Conservation (phyloP, 2,888 invertebrate genomes). For the Acanthococcus lagerstroemiae region DNA sequence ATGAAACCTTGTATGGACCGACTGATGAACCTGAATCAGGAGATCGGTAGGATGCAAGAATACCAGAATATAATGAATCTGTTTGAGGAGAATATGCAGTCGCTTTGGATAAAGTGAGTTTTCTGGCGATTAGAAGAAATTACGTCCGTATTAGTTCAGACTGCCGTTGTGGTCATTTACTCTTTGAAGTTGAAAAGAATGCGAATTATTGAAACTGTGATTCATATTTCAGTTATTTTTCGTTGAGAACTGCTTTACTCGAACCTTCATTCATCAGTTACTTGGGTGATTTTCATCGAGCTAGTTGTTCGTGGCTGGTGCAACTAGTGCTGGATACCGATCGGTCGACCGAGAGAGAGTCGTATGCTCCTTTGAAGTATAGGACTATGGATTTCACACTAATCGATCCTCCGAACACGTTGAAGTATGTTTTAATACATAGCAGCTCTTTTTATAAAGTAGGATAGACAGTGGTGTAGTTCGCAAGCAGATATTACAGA, state of each 20-base stretch:
- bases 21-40: slow-evolving; percentile 53
- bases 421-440: slow-evolving; percentile 29
- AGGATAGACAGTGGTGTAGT: no score
- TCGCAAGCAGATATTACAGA: no score
- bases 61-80: slow-evolving; percentile 1
- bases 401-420: slow-evolving; percentile 29
- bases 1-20: slow-evolving; percentile 59
- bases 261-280: slow-evolving; percentile 62
- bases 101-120: slow-evolving; percentile 9
- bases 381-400: slow-evolving; percentile 54
- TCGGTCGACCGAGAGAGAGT: slow-evolving; percentile 40
- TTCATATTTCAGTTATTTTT: slow-evolving; percentile 49
- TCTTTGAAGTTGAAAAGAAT: background rate
- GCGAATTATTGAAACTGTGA: background rate
- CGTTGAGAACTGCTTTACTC: slow-evolving; percentile 62
- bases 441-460: no score
- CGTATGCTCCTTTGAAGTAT: slow-evolving; percentile 53
- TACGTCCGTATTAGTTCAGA: no score
- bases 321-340: slow-evolving; percentile 59
- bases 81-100: slow-evolving; percentile 16
- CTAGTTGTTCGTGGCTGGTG: slow-evolving; percentile 73
- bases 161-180: background rate
- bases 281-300: slow-evolving; percentile 65
- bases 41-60: slow-evolving; percentile 57
- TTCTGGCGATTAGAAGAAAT: background rate